Base-by-base conservation (phyloP, 2,113 vertebrate genomes). In the Anolis sagrei region DNA sequence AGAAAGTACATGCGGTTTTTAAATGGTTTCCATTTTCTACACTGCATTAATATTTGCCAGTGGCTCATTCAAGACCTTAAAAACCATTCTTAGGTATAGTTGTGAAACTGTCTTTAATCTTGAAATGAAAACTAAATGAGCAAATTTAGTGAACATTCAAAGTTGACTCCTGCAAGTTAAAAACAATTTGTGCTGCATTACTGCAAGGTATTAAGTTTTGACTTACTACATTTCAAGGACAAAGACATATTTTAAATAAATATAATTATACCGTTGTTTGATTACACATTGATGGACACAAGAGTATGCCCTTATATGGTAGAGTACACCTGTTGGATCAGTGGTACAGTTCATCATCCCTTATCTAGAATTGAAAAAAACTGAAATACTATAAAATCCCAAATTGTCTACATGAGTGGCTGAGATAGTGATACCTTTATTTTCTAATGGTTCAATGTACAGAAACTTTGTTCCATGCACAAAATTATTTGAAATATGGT, bases 121-220 rank as follows among this genome's bases (percentile, higher is more conserved):
- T 86, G 78, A 34, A 54, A 62, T 54, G 16, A 36, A 76, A 77
- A 76, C n/a, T 10, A 48, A 87, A 73, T 76, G 44, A 84, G n/a
- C 44, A 19, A 79, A 83, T 86, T 81, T 14, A 79, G 9, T 64
- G 48, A 88, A 25, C 61, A 2, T 81, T 9, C 84, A 61, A 87
- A 89, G 58, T 34, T 87, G 81, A 74, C 73, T 49, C 78, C 3
- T 29, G 10, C 32, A 48, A 64, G 48, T 62, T 23, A 13, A 32
- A 66, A 13, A 62, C 5, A 78, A 9, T 49, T 90, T 80, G 66
- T 36, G 4, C 44, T 90, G 76, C 70, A 32, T 86, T 21, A 76
- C 48, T 75, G 25, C 75, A 92, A 92, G 36, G 61, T 25, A 34
- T 76, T 81, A 81, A 69, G 76, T 75, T 4, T 76, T 88, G 77